Base-by-base conservation (phyloP, 2,113 vertebrate genomes). In the Mugil cephalus region DNA sequence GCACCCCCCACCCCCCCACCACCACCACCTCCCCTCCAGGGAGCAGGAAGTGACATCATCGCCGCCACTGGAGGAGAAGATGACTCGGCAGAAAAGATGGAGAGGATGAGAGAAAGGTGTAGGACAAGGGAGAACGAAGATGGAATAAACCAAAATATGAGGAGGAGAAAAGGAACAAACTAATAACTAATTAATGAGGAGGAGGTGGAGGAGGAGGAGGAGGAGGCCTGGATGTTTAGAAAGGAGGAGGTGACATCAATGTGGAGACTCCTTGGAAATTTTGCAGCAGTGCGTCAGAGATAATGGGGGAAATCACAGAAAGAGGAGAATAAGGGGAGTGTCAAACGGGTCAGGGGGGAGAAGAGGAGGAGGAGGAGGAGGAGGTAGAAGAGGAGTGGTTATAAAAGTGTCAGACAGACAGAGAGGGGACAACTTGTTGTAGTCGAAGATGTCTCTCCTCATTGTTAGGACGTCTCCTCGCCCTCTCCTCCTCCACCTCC, bases 401-500 rank as follows among this genome's bases (percentile, higher is more conserved):
- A 88, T 87, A 89, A 83, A 87, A 7, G 53, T 1, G 38, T 67
- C 70, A 46, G 53, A n/a, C 18, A 1, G 6, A 30, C 51, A 46
- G 48, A n/a, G 34, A 1, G 6, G 35, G 54, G 51, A 1, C 24
- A 35, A 30, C 7, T 54, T 60, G 35, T 64, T 12, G 11, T 84
- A 87, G 15, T 75, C 7, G 0, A 80, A 79, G 42, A 86, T 82
- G 88, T 21, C 36, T 48, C 74, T 46, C 54, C 45, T 77, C 73
- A 7, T 79, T 30, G 1, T 76, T 82, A 75, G 67, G 60, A 63
- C 54, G n/a, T 48, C 69, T 1, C 0, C 56, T 2, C 21, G 76
- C 11, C 62, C 85, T 10, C 2, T 84, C 85, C 1, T 39, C 69
- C 69, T 88, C 39, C 4, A 60, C 19, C 3, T 15, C 46, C 17